Conservation (phyloP, 2,113 vertebrate genomes). For the Psephotus haematonotus region DNA sequence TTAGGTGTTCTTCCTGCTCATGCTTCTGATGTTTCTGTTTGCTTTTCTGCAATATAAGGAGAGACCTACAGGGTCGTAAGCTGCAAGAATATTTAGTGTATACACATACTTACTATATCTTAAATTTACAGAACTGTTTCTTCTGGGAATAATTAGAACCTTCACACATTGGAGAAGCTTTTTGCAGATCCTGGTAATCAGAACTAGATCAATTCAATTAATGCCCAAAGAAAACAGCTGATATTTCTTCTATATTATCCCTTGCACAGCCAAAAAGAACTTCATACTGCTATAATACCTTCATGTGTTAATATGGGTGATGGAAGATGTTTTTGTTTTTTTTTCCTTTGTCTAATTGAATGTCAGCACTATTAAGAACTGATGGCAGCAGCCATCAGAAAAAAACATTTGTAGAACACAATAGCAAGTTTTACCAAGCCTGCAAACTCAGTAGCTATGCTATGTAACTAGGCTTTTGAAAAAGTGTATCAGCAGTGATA, state of each 20-base stretch:
- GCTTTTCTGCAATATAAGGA: background rate
- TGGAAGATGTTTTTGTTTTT: background rate
- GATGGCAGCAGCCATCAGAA: background rate
- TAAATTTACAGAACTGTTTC: background rate
- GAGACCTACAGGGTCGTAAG: background rate
- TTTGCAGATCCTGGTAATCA: background rate
- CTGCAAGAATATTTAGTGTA: background rate
- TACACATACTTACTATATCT: background rate
- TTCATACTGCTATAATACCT: background rate
- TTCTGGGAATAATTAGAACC: background rate
- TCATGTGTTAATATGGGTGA: background rate
- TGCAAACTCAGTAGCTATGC: background rate
- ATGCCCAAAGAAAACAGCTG: background rate
- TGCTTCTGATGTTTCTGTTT: background rate
- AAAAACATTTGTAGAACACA: background rate
- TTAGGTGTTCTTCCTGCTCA: background rate
- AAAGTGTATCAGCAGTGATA: background rate
- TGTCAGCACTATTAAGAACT: background rate
- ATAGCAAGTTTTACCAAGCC: background rate
- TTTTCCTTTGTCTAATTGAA: background rate
- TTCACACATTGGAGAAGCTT: background rate
- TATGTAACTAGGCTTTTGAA: background rate
- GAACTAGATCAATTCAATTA: slow-evolving; percentile 1
- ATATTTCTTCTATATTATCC: background rate
- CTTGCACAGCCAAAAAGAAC: background rate